phyloP scores from a whole-genome alignment of 2,113 vertebrate species.

The Cettia cetti region DNA sequence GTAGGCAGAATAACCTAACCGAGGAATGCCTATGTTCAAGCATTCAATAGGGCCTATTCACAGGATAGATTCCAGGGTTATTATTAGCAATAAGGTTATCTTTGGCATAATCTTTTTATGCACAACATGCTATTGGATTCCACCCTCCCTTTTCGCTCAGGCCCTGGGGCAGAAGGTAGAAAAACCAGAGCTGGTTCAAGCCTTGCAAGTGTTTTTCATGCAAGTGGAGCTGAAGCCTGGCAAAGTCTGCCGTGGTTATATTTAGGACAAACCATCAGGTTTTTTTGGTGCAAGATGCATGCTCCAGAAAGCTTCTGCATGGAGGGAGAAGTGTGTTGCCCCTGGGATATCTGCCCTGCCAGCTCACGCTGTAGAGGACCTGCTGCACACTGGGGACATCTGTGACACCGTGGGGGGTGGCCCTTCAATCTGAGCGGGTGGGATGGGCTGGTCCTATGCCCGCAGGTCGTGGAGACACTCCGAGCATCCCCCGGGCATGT shows the following conservation, averaged over 20 bases:
- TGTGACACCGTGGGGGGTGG: neutral
- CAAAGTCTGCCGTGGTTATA: neutral
- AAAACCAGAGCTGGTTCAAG: constrained; percentile 15
- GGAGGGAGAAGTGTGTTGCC: neutral
- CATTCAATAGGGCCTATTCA: constrained; percentile 48
- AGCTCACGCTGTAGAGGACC: fast-evolving
- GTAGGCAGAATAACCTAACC: constrained; percentile 50
- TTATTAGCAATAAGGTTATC: constrained; percentile 67
- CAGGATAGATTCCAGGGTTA: constrained; percentile 54
- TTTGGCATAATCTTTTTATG: constrained; percentile 51
- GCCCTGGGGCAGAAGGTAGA: constrained; percentile 37
- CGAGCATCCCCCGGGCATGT: fast-evolving
- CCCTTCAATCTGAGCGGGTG: neutral
- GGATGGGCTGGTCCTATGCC: neutral
- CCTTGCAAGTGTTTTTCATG: neutral
- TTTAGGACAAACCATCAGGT: neutral
- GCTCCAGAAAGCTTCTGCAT: fast-evolving
- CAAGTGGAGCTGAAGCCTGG: neutral
- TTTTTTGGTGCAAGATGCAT: neutral
- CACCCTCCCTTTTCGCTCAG: neutral
- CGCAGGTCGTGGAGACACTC: neutral
- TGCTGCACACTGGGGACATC: fast-evolving
- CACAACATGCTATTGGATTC: constrained; percentile 43
- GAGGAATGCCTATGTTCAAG: constrained; percentile 56
- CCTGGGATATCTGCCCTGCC: neutral